phyloP scores from a whole-genome alignment of 2,888 invertebrate genomes.

The Limnephilus rhombicus region DNA sequence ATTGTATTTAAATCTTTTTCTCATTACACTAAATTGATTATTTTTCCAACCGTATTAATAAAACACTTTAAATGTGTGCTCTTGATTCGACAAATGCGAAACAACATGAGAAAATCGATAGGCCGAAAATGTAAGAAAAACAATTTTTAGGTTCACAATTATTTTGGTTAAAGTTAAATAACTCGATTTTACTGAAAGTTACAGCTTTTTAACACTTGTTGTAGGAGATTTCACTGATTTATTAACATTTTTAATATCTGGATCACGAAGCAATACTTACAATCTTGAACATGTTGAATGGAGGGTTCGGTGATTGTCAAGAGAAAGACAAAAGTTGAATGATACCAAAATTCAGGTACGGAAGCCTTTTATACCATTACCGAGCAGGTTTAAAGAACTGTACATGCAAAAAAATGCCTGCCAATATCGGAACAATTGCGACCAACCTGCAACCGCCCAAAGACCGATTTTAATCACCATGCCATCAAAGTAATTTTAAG shows the following conservation, averaged over 20 bases:
- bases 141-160: background rate
- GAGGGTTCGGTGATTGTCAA: constrained; percentile 61
- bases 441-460: background rate
- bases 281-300: constrained; percentile 74
- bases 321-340: constrained; percentile 58
- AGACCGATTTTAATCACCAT: background rate
- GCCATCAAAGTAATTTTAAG: background rate
- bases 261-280: constrained; percentile 70
- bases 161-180: background rate
- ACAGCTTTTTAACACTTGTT: background rate
- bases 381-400: background rate
- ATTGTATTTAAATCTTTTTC: background rate
- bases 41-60: background rate
- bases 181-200: background rate
- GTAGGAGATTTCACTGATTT: background rate
- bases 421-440: constrained; percentile 1
- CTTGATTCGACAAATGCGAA: background rate
- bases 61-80: background rate
- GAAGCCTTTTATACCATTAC: constrained; percentile 53
- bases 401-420: background rate
- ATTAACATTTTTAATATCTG: background rate
- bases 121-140: background rate
- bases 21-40: background rate
- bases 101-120: background rate
- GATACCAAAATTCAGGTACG: constrained; percentile 32